phyloP scores from a whole-genome alignment of 2,113 vertebrate genomes.

The Oncorhynchus mykiss region DNA sequence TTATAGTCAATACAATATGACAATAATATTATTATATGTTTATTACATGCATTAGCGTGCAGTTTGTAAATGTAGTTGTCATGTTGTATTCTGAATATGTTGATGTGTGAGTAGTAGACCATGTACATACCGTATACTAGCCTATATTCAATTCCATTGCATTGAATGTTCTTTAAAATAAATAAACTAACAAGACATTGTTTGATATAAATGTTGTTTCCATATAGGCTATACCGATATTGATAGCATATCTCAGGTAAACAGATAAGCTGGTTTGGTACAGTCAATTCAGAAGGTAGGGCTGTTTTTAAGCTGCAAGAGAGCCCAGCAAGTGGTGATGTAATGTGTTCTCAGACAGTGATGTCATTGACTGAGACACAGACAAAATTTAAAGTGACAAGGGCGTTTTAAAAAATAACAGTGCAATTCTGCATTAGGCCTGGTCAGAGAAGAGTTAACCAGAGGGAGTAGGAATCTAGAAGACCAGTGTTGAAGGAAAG shows the following conservation, averaged over 20 bases:
- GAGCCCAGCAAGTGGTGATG: slow-evolving; percentile 78
- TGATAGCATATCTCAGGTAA: background rate
- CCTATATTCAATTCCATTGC: slow-evolving; percentile 2
- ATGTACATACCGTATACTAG: too few relatives aligned
- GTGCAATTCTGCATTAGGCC: slow-evolving; percentile 54
- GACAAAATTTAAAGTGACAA: slow-evolving; percentile 74
- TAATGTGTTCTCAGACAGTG: slow-evolving; percentile 82
- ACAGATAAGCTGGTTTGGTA: slow-evolving; percentile 40
- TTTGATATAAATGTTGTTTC: too few relatives aligned
- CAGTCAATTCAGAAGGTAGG: slow-evolving; percentile 66
- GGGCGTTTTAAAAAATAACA: slow-evolving; percentile 56
- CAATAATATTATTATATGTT: too few relatives aligned
- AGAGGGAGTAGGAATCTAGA: slow-evolving; percentile 6
- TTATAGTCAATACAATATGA: too few relatives aligned
- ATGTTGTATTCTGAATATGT: slow-evolving; percentile 7
- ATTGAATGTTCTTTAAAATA: background rate
- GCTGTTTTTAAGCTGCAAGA: slow-evolving; percentile 68
- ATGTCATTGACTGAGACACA: slow-evolving; percentile 77
- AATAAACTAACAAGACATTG: too few relatives aligned
- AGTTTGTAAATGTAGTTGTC: background rate
- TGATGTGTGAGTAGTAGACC: background rate
- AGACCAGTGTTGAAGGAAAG: background rate
- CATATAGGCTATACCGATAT: too few relatives aligned
- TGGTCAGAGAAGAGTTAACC: slow-evolving; percentile 46
- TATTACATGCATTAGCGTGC: too few relatives aligned